Evolutionary conservation across 2,888 invertebrate genomes (phyloP), one percentile per base, ranked within the genome.

Genomic region (Thyatira batis): DNA sequence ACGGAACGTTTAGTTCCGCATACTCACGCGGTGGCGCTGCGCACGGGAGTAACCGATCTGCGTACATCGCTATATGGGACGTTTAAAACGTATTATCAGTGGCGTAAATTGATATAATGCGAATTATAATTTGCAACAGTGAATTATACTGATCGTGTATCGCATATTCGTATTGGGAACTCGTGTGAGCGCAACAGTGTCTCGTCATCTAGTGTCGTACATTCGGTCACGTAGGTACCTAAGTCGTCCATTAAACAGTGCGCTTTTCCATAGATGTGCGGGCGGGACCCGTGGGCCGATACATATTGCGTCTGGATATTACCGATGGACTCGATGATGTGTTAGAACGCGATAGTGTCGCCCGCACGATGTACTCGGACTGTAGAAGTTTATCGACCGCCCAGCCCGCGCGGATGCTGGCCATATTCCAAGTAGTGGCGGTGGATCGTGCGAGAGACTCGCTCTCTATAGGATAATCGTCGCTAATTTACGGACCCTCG

Each of bases 11-110:
- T 87, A 87, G 89, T 91, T 86, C 86, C 82, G 78, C 88, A 83
- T 82, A 84, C 77, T 85, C 85, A 87, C 92, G 86, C 69, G 59
- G 81, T 71, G 77, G 90, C 90, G 90, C 88, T 87, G 76, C 73
- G 68, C 74, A 64, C 84, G 80, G 81, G 80, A 80, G 76, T 77
- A 68, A 75, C 78, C 79, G 80, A 78, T 75, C 79, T 84, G 84
- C 80, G 79, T 85, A 85, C 80, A 77, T 80, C 76, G 81, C 71
- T 82, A 74, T 83, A 82, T 66, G 72, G 80, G 78, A 76, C 77
- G 27, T 80, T 77, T 85, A 84, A 87, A 87, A 85, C 84, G 84
- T 82, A 85, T 82, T 87, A 83, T 81, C 76, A 77, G 72, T 78
- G 70, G 69, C 67, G 75, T 76, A 85, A 86, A 84, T 82, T 79